Percentiles rank a stretch among this genome's conserved stretches.
These are phyloP conservation scores for Microctenopoma lineatum DNA, from an alignment of 2,797 vertebrate genomes.

Conservation along the genomic window DNA sequence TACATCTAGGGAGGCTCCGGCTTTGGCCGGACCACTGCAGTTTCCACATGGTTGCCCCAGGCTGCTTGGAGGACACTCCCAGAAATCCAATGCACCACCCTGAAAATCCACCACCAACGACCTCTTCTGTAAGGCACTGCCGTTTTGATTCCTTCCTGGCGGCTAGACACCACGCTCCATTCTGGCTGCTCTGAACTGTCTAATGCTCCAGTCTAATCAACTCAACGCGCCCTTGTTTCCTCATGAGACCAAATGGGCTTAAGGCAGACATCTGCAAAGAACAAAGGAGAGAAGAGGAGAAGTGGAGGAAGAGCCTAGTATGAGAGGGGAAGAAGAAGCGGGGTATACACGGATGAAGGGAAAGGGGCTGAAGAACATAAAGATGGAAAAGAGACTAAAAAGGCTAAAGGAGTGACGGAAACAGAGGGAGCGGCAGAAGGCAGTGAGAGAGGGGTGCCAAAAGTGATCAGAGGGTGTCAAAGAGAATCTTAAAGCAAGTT, in stretches of 20 bases:
- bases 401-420: constrained; percentile 52
- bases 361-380: constrained; percentile 47
- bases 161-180: constrained; percentile 59
- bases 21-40: constrained; percentile 74
- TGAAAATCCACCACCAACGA: constrained; percentile 69
- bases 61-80: constrained; percentile 70
- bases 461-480: constrained; percentile 40
- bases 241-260: constrained; percentile 64
- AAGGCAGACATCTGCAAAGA: constrained; percentile 54
- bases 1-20: constrained; percentile 65
- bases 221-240: constrained; percentile 54
- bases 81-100: constrained; percentile 75
- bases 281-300: constrained; percentile 44
- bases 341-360: constrained; percentile 55
- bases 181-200: constrained; percentile 68
- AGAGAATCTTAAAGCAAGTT: constrained; percentile 54
- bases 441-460: constrained; percentile 33
- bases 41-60: constrained; percentile 75
- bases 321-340: constrained; percentile 34
- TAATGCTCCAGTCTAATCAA: constrained; percentile 77
- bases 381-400: constrained; percentile 57
- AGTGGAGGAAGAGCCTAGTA: constrained; percentile 36
- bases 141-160: constrained; percentile 68
- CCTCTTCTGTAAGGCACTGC: constrained; percentile 67
- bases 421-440: constrained; percentile 29